Evolutionary conservation across 2,888 invertebrate genomes (phyloP), one percentile per base, ranked within the genome.

Genomic region (Tineola bisselliella): DNA sequence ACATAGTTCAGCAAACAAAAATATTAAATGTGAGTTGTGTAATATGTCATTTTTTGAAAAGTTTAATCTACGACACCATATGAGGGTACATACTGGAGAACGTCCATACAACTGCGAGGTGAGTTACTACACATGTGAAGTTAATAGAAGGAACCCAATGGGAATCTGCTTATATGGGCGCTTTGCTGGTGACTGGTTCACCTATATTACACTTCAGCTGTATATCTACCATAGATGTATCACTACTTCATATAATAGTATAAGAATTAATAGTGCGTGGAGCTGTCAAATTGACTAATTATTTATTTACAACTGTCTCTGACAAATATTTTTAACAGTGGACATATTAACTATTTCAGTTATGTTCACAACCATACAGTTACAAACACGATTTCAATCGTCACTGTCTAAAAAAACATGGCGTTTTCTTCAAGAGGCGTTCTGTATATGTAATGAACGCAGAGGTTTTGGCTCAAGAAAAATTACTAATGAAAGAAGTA

Each of bases 341-440:
- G 5, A 31, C 10, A 31, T 31, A 31, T 31, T 31, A 31, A 52
- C 25, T 44, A n/a, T 61, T 75, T 31, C 75, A 82, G 79, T 70
- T 84, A 30, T 84, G 83, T 65, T 75, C 75, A 0, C 82, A 81
- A 63, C 79, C 82, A 2, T 84, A 83, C 66, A 81, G 83, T 63
- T 82, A 83, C 66, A 82, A 81, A 64, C 74, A 73, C 62, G 83
- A 83, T 64, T 83, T 83, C 64, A 80, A 77, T 61, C 69, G 78
- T 1, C 83, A 84, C 62, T 84, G 83, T 66, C 67, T 81, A 0
- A 84, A 82, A 61, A 83, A 79, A 63, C 83, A 84, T 61, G 82
- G 81, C 1, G 70, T 83, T 1, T 75, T 77, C 61, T 64, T 83
- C 10, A 77, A 80, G 64, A 69, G 74, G 48, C 70, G 83, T 65